Percentiles rank a stretch among this genome's conserved stretches.
phyloP scores from a whole-genome alignment of 1,140 invertebrate species.

The Drosophila hydei region DNA sequence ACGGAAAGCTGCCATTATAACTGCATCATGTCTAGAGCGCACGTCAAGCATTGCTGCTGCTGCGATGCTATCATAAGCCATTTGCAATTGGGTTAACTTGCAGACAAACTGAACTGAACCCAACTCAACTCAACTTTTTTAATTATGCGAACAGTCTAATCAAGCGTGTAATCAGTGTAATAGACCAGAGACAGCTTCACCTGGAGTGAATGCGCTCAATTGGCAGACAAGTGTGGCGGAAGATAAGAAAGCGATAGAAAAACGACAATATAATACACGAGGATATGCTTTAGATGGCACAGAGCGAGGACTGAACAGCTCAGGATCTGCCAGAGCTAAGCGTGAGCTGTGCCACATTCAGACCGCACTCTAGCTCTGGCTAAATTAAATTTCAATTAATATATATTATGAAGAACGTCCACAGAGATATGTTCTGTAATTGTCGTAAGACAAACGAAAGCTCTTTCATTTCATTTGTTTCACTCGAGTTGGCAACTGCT shows the following conservation, averaged over 20 bases:
- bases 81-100: conserved; percentile 31
- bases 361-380: too few species aligned
- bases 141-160: conserved; percentile 2
- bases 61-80: conserved; percentile 26
- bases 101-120: conserved; percentile 13
- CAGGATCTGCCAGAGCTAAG: background rate
- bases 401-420: too few species aligned
- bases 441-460: too few species aligned
- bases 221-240: background rate
- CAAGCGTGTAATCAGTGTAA: background rate
- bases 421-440: too few species aligned
- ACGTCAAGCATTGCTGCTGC: background rate
- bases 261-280: background rate
- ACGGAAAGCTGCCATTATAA: conserved; percentile 20
- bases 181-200: conserved; percentile 6
- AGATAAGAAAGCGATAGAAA: background rate
- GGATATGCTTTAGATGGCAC: background rate
- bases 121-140: background rate
- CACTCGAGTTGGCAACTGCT: background rate
- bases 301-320: background rate
- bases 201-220: background rate
- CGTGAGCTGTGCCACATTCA: too few species aligned
- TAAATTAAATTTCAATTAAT: too few species aligned
- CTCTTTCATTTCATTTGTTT: background rate
- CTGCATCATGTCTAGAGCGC: conserved; percentile 22